Conservation (phyloP, 2,797 vertebrate genomes). For the Eidolon dupreanum region DNA sequence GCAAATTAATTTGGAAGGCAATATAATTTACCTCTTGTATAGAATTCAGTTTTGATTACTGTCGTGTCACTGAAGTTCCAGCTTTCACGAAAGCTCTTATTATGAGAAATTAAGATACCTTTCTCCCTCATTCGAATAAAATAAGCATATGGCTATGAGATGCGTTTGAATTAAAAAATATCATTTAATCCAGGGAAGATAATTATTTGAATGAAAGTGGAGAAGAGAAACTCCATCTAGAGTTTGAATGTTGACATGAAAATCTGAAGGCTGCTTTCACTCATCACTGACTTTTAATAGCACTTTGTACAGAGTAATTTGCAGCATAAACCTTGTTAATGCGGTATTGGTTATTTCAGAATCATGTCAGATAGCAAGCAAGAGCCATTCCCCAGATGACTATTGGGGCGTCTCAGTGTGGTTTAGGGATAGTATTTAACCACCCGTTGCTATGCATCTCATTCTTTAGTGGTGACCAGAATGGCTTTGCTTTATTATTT, state of each 20-base stretch:
- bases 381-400: neutral
- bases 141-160: conserved; percentile 46
- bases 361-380: neutral
- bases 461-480: neutral
- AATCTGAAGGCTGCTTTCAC: conserved; percentile 69
- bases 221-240: conserved; percentile 66
- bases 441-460: neutral
- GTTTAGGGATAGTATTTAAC: neutral
- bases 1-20: conserved; percentile 74
- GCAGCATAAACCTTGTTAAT: conserved; percentile 56
- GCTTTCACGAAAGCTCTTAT: conserved; percentile 51
- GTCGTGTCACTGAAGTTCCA: conserved; percentile 48
- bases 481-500: neutral
- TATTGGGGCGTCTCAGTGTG: neutral
- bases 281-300: conserved; percentile 73
- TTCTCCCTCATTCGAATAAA: conserved; percentile 62
- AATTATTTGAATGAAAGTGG: conserved; percentile 63
- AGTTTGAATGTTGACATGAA: conserved; percentile 60
- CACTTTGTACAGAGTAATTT: conserved; percentile 62
- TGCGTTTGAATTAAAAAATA: conserved; percentile 44
- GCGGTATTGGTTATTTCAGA: conserved; percentile 60
- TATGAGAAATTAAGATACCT: conserved; percentile 73
- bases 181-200: conserved; percentile 60
- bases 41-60: conserved; percentile 75
- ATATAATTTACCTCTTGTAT: conserved; percentile 74